Evolutionary conservation across 1,140 invertebrate genomes (phyloP).

Genomic region (Pseudomyrmex sp.): DNA sequence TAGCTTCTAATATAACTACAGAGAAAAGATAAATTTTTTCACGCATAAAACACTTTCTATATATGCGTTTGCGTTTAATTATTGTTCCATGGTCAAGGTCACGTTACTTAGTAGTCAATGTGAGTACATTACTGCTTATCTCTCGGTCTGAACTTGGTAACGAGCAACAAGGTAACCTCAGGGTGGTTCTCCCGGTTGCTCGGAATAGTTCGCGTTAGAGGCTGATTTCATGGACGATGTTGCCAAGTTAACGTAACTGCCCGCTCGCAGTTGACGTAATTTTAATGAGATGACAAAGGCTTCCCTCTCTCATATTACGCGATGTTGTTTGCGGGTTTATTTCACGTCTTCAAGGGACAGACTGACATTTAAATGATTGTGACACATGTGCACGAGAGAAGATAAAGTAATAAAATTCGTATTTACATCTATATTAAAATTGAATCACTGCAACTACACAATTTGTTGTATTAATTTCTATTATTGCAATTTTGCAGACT

Average conservation of each 20-base stretch:
- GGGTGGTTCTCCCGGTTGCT: conserved; percentile 17
- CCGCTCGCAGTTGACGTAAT: conserved; percentile 49
- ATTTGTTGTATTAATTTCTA: too few relatives aligned
- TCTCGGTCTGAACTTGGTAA: conserved; percentile 49
- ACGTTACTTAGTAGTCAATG: not conserved
- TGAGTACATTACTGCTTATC: conserved; percentile 32
- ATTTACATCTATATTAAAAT: too few relatives aligned
- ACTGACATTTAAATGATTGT: not conserved
- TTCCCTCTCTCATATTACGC: not conserved
- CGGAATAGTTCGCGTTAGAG: conserved; percentile 46
- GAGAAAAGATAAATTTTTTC: not conserved
- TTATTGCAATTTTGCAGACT: too few relatives aligned
- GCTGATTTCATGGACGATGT: conserved; percentile 46
- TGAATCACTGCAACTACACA: too few relatives aligned
- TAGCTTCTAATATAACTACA: not conserved
- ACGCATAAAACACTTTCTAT: not conserved
- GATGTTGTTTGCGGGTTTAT: conserved; percentile 21
- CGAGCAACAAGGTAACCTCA: conserved; percentile 42
- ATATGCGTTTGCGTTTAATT: not conserved
- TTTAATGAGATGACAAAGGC: conserved; percentile 60
- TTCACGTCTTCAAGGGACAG: not conserved
- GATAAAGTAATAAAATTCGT: too few relatives aligned
- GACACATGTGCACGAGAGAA: too few relatives aligned
- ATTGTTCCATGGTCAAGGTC: conserved; percentile 39
- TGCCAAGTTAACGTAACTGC: conserved; percentile 39